Percentiles rank a stretch among this genome's conserved stretches.
These are phyloP conservation scores for Caranx ignobilis DNA, from an alignment of 2,113 vertebrate species.

Conservation along the genomic window DNA sequence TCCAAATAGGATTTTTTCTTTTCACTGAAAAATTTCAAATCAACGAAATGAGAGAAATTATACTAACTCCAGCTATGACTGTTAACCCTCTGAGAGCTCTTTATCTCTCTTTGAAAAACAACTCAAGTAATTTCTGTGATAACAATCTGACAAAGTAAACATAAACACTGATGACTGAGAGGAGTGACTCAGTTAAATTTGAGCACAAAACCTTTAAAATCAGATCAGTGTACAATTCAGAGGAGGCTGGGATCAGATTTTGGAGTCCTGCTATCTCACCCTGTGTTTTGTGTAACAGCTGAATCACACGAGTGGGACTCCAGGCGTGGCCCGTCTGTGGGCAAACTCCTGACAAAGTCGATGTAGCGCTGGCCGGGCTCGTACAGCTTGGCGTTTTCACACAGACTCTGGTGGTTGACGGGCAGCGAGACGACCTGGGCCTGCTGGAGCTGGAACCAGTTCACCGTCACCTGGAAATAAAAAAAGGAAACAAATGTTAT, in stretches of 20 bases:
- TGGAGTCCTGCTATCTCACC: conserved; percentile 81
- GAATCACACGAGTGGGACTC: conserved; percentile 86
- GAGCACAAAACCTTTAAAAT: not conserved
- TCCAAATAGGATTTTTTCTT: not conserved
- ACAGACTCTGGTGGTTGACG: conserved; percentile 91
- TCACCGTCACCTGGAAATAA: conserved; percentile 90
- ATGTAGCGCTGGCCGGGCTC: conserved; percentile 95
- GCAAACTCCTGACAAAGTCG: conserved; percentile 90
- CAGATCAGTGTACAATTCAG: not conserved
- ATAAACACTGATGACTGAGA: conserved; percentile 21
- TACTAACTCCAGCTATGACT: not conserved
- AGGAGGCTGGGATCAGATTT: too few species aligned
- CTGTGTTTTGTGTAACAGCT: conserved; percentile 80
- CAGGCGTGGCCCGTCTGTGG: conserved; percentile 81
- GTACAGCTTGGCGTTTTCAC: conserved; percentile 94
- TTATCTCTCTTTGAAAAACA: not conserved
- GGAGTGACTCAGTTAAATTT: not conserved
- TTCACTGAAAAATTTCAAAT: not conserved
- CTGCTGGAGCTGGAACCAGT: conserved; percentile 97
- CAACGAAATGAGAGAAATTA: not conserved
- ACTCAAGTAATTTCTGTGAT: conserved; percentile 28
- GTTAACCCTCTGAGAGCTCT: not conserved
- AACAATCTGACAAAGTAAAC: conserved; percentile 31
- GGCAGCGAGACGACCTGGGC: conserved; percentile 92
- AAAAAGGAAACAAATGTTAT: conserved; percentile 8